Percentiles rank a stretch among this genome's conserved stretches.
Evolutionary conservation across 2,888 invertebrate species (phyloP).

Genomic region (Griposia aprilina): DNA sequence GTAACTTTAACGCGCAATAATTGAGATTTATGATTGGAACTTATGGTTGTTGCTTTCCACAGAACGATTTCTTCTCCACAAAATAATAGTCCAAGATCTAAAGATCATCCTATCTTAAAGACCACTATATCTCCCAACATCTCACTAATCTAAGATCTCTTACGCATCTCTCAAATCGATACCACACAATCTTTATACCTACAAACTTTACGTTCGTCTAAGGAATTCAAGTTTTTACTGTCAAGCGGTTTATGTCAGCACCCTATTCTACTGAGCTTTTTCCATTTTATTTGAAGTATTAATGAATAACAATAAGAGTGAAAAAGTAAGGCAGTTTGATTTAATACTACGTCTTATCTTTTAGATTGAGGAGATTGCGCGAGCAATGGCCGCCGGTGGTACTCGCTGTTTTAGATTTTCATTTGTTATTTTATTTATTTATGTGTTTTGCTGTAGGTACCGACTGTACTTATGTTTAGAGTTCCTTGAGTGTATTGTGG

Average conservation of each 20-base stretch:
- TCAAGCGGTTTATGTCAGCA: slow-evolving; percentile 86
- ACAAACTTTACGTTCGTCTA: slow-evolving; percentile 74
- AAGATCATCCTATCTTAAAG: slow-evolving; percentile 12
- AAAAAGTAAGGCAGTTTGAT: slow-evolving; percentile 86
- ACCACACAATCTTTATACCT: slow-evolving; percentile 47
- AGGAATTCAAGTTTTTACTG: slow-evolving; percentile 81
- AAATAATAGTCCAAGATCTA: slow-evolving; percentile 36
- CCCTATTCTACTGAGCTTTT: slow-evolving; percentile 84
- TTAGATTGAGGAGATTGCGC: slow-evolving; percentile 75
- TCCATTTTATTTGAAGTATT: slow-evolving; percentile 88
- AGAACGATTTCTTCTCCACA: slow-evolving; percentile 30
- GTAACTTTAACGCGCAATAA: slow-evolving; percentile 25
- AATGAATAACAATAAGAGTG: slow-evolving; percentile 88
- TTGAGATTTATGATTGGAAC: slow-evolving; percentile 35
- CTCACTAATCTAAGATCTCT: slow-evolving; percentile 50
- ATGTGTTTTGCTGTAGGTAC: slow-evolving; percentile 42
- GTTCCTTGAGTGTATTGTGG: slow-evolving; percentile 8
- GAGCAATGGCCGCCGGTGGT: slow-evolving; percentile 48
- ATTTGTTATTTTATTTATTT: slow-evolving; percentile 62
- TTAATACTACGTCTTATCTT: slow-evolving; percentile 82
- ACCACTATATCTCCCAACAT: slow-evolving; percentile 23
- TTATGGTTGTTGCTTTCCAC: slow-evolving; percentile 18
- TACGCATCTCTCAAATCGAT: slow-evolving; percentile 54
- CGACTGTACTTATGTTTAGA: slow-evolving; percentile 19
- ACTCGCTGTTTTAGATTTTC: slow-evolving; percentile 57